Evolutionary conservation across 2,888 invertebrate species (phyloP).

Genomic region (Nomada ferruginata): DNA sequence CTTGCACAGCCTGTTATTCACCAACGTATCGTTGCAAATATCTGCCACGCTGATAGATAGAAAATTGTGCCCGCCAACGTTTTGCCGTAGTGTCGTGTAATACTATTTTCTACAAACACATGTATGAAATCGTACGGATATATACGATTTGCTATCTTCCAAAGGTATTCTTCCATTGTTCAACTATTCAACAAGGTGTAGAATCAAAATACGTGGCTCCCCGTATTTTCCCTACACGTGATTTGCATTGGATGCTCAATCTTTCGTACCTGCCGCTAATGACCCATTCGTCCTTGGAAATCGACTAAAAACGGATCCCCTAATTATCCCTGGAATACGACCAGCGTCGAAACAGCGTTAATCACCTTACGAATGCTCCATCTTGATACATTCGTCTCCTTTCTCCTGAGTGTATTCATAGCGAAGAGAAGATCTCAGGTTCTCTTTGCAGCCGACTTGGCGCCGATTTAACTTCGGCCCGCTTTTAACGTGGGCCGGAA

Average conservation of each 20-base stretch:
- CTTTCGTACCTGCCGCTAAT: background rate
- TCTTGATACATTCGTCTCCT: background rate
- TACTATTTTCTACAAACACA: no score
- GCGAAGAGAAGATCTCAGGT: background rate
- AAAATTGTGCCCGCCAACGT: background rate
- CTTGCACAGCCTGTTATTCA: background rate
- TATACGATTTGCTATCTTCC: no score
- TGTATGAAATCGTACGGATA: no score
- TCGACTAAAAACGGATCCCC: constrained; percentile 12
- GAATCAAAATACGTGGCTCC: no score
- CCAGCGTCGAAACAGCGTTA: background rate
- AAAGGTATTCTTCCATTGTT: no score
- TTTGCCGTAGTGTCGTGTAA: no score
- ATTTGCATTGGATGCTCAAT: background rate
- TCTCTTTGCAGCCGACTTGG: constrained; percentile 26
- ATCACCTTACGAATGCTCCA: constrained; percentile 5
- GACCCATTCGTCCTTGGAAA: background rate
- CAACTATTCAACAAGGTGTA: no score
- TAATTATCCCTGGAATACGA: background rate
- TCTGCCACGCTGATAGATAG: background rate
- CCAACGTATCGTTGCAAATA: background rate
- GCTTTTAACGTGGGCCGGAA: constrained; percentile 41
- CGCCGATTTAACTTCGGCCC: constrained; percentile 44
- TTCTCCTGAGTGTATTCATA: background rate
- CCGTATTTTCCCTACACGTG: background rate